Evolutionary conservation across 2,888 invertebrate genomes (phyloP), one percentile per base, ranked within the genome.

Genomic region (Hedychridium roseum): DNA sequence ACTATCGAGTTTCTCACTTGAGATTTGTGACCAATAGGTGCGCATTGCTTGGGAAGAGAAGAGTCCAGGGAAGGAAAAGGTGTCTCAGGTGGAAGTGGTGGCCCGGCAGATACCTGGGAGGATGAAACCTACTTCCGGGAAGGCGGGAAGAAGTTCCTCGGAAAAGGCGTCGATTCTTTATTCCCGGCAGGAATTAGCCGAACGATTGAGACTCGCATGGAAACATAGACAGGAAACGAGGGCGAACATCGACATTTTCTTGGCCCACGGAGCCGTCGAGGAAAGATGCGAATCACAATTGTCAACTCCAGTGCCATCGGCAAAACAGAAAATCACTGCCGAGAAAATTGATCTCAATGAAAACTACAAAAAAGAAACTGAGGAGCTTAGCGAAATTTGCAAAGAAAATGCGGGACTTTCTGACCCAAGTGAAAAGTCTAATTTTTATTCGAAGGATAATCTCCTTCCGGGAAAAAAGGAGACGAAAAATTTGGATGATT

Each of bases 181-280:
- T 23, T 78, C 78, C 2, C 70, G 83, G 31, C 82, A 83, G 60
- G 81, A 84, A 53, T 60, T 83, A 12, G 80, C 81, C 2, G 80
- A 82, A 60, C 68, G 83, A 55, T 57, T 83, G 35, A 68, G 81
- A 39, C 74, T 80, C 7, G 82, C 82, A 0, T 83, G 83, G 82
- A 79, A 80, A 44, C 80, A 82, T 27, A 68, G 81, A 1, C 75
- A 81, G 48, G 79, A 79, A 39, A 82, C 80, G 49, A 85, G 83
- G 65, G 81, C 83, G 1, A 87, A 86, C 68, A 78, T 87, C 27
- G 84, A 84, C 43, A 87, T 87, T 51, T 85, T 85, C 59, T 71
- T 87, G 40, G 81, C 84, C 0, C 84, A 83, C 53, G 81, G 81
- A 14, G 76, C 80, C n/a, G 73, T 76, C 50, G 80, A 80, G 6